A percentile compares a stretch with the other conserved stretches of the same genome.
phyloP scores from a whole-genome alignment of 2,888 invertebrate species.

The Lithophane ornitopus region DNA sequence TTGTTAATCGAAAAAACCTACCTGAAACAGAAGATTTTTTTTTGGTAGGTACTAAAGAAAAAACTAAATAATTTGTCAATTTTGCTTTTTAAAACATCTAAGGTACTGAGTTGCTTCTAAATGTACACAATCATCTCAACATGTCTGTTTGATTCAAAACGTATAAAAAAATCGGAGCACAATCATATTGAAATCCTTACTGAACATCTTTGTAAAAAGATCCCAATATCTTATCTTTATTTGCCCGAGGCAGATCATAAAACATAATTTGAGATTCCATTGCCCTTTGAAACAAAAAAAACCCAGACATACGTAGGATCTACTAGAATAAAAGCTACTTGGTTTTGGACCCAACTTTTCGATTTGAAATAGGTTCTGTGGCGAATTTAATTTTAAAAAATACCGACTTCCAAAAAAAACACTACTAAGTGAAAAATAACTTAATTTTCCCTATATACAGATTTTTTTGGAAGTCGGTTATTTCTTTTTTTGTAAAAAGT shows the following conservation, averaged over 20 bases:
- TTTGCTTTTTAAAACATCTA: neutral
- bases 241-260: slow-evolving; percentile 25
- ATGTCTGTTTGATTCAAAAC: neutral
- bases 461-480: no score
- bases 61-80: neutral
- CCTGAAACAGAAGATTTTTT: no score
- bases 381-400: neutral
- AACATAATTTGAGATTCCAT: neutral
- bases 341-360: neutral
- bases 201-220: neutral
- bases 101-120: neutral
- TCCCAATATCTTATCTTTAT: neutral
- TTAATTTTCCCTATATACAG: no score
- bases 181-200: neutral
- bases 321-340: neutral
- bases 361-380: neutral
- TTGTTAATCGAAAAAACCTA: no score
- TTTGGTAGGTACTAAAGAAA: neutral
- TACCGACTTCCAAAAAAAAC: no score
- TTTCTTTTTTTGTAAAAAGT: no score
- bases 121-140: neutral
- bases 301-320: neutral
- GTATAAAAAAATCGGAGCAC: neutral
- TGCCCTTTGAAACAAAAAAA: slow-evolving; percentile 7
- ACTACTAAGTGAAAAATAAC: no score